These are phyloP conservation scores for Siphamia tubifer DNA, from an alignment of 2,113 vertebrate genomes.

Conservation along the genomic window DNA sequence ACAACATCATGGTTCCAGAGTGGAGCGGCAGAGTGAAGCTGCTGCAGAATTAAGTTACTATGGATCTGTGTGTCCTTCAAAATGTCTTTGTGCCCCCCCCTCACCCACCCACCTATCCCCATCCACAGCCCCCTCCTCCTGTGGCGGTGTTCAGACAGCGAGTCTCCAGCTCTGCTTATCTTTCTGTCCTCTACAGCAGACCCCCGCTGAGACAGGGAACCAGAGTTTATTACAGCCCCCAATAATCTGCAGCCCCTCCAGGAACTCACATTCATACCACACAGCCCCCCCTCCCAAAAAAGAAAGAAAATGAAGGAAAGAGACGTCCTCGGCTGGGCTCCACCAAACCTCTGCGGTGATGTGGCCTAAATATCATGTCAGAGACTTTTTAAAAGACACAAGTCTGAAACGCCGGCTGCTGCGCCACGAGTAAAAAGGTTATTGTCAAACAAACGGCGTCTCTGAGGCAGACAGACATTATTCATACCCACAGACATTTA, in stretches of 20 bases:
- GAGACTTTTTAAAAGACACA: neutral
- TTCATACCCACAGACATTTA: no score
- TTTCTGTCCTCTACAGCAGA: conserved; percentile 63
- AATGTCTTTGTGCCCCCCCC: conserved; percentile 48
- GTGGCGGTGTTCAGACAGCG: conserved; percentile 55
- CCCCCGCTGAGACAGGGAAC: conserved; percentile 64
- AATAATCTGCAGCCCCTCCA: conserved; percentile 59
- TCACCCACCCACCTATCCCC: no score
- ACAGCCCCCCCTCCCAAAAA: neutral
- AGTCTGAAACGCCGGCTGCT: neutral
- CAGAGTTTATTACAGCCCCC: conserved; percentile 70
- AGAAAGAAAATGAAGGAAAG: neutral
- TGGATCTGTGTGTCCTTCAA: conserved; percentile 57
- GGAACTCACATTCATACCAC: conserved; percentile 38
- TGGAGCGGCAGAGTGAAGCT: conserved; percentile 26
- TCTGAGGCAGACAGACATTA: no score
- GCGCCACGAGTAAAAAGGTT: no score
- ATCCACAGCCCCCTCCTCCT: no score
- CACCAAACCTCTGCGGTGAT: neutral
- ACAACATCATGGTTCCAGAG: no score
- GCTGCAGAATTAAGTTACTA: conserved; percentile 62
- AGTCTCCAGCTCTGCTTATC: conserved; percentile 71
- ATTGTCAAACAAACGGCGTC: no score
- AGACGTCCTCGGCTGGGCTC: neutral
- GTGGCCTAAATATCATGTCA: neutral